phyloP scores from a whole-genome alignment of 2,888 invertebrate species.

The Cotesia congregata region DNA sequence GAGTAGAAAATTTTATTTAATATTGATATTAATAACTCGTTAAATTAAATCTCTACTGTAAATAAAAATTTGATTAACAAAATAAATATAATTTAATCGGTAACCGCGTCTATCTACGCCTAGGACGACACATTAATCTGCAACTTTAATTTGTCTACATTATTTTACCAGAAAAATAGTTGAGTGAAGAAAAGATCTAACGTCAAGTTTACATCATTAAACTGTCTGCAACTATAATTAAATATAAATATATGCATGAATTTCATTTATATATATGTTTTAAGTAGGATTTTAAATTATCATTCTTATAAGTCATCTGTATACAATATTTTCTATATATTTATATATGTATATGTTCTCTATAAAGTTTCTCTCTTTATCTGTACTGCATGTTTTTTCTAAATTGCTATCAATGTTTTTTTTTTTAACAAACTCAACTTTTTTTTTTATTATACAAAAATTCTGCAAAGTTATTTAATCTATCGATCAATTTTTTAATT shows the following conservation, averaged over 20 bases:
- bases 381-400: not conserved
- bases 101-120: not conserved
- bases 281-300: not conserved
- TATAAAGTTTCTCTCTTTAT: not conserved
- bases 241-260: not conserved
- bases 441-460: not conserved
- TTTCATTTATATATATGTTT: not conserved
- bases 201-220: not conserved
- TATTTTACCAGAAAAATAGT: not conserved
- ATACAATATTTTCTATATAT: not conserved
- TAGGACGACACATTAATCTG: not conserved
- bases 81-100: not conserved
- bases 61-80: not conserved
- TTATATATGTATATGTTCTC: not conserved
- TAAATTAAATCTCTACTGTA: not conserved
- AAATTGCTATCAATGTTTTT: not conserved
- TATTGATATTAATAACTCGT: too few relatives aligned
- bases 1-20: too few relatives aligned
- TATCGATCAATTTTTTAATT: not conserved
- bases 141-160: not conserved
- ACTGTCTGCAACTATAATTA: not conserved
- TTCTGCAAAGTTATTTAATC: not conserved
- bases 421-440: not conserved
- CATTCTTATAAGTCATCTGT: not conserved
- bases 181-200: not conserved